Evolutionary conservation across 1,140 invertebrate genomes (phyloP).

Genomic region (Cyclina sinensis): DNA sequence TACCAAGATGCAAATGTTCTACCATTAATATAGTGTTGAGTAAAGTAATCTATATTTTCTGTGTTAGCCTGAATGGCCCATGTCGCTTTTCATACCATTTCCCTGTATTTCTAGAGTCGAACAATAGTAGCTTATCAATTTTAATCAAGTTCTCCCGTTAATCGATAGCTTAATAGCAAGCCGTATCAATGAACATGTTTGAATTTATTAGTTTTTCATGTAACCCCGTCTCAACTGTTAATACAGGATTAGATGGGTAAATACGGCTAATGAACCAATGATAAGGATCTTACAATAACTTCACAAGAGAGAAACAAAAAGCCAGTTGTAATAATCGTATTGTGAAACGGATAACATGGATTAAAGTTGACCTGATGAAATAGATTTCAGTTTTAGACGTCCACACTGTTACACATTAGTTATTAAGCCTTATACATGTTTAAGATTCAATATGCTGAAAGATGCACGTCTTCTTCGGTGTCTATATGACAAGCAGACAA

Average conservation of each 20-base stretch:
- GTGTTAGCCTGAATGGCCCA: too few relatives aligned
- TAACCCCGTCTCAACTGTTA: neutral
- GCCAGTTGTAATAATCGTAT: neutral
- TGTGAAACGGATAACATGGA: neutral
- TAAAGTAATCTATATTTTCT: too few relatives aligned
- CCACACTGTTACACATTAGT: too few relatives aligned
- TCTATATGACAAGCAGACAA: too few relatives aligned
- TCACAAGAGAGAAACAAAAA: neutral
- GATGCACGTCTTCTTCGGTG: too few relatives aligned
- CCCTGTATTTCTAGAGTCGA: neutral
- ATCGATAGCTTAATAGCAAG: constrained; percentile 15
- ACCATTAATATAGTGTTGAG: too few relatives aligned
- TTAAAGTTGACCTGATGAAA: neutral
- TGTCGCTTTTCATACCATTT: neutral
- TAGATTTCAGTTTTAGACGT: too few relatives aligned
- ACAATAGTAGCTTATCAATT: neutral
- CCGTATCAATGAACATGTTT: neutral
- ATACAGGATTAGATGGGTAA: constrained; percentile 15
- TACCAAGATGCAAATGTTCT: too few relatives aligned
- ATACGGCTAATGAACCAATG: neutral
- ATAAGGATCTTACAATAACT: neutral
- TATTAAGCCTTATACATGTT: too few relatives aligned
- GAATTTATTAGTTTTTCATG: constrained; percentile 13
- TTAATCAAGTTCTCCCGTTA: constrained; percentile 6
- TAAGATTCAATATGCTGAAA: too few relatives aligned